Base-by-base conservation (phyloP, 2,113 vertebrate species). In the Podarcis cretensis region DNA sequence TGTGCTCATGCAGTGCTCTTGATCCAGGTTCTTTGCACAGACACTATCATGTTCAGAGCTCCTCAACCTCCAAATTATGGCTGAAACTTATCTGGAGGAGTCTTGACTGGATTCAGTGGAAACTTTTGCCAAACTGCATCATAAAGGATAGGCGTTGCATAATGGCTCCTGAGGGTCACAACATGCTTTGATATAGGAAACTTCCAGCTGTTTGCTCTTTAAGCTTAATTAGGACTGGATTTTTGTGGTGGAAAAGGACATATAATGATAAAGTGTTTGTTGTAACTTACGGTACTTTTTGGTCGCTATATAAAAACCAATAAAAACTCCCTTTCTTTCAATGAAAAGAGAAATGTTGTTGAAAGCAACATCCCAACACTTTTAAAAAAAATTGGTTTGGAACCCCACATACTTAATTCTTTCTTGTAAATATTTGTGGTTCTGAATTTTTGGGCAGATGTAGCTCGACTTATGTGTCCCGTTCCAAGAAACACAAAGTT, bases 401-500 rank as follows among this genome's bases (percentile, higher is more conserved):
- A 88, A 32, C 21, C 84, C 75, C 89, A 90, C 89, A 43, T 13
- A 81, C 83, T 76, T 82, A 89, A 81, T 83, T 78, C 40, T 5
- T 65, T 74, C 25, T 82, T 92, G 81, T 89, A 71, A 71, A 32
- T 84, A 73, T 59, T 68, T 94, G 85, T n/a, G 32, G 23, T 13
- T 6, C 43, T 9, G n/a, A 84, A 2, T 83, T 90, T 89, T 79
- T 87, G 74, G 74, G 90, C 79, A 23, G 85, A 73, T 3, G 79
- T 87, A 48, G 71, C 59, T 73, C 75, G 77, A 91, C 48, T 13
- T 18, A 3, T 66, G 78, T 69, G 21, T 92, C 35, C 2, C 4
- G 2, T 94, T 95, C 20, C 79, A 90, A 92, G 88, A 90, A 73
- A 86, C 35, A 63, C 66, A 68, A 20, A 21, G n/a, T 5, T 94